A percentile compares a stretch with the other conserved stretches of the same genome.
phyloP scores from a whole-genome alignment of 2,797 vertebrate genomes.

The Lindbergichthys nudifrons region DNA sequence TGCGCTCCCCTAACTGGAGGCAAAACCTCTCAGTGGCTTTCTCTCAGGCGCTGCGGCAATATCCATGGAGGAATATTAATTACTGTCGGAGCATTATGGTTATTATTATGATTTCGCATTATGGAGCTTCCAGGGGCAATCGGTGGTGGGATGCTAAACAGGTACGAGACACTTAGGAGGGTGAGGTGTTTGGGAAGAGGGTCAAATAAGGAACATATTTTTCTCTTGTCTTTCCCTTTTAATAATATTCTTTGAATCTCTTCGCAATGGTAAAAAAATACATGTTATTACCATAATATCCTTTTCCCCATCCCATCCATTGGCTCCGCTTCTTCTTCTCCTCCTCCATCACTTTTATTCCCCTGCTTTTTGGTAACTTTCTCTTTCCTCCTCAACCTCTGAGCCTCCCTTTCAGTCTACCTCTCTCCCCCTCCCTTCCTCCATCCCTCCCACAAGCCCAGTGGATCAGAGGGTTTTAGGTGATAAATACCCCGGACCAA shows the following conservation, averaged over 20 bases:
- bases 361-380: constrained; percentile 43
- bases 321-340: constrained; percentile 1
- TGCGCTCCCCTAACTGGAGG: constrained; percentile 67
- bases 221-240: background rate
- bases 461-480: constrained; percentile 73
- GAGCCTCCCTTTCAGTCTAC: constrained; percentile 23
- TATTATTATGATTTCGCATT: constrained; percentile 75
- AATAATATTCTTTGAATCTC: background rate
- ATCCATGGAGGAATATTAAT: constrained; percentile 80
- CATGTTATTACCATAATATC: background rate
- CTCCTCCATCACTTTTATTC: constrained; percentile 1
- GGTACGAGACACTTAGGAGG: constrained; percentile 49
- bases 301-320: background rate
- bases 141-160: constrained; percentile 56
- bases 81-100: constrained; percentile 72
- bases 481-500: constrained; percentile 77
- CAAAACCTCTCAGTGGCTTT: constrained; percentile 44
- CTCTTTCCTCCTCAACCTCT: constrained; percentile 42
- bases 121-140: constrained; percentile 58
- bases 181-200: constrained; percentile 8
- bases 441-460: constrained; percentile 54
- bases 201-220: background rate
- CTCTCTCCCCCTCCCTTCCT: background rate
- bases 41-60: constrained; percentile 48
- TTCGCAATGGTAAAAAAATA: background rate